Evolutionary conservation across 1,140 invertebrate species (phyloP).

Genomic region (Tetramorium parvispinum): DNA sequence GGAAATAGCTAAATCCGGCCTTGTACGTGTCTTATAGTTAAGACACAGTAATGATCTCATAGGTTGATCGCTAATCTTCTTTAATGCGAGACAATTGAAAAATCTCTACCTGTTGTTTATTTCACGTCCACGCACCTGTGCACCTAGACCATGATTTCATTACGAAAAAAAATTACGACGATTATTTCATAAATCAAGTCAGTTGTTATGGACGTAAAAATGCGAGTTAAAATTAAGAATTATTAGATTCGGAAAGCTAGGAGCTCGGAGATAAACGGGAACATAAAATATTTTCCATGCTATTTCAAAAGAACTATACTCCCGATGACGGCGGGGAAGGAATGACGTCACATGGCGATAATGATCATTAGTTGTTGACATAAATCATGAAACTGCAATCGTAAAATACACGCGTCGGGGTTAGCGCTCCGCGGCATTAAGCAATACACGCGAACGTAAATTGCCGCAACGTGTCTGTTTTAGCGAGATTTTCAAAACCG

Average conservation of each 20-base stretch:
- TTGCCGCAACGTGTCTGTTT: conserved; percentile 45
- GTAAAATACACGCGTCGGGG: conserved; percentile 33
- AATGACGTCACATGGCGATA: conserved; percentile 6
- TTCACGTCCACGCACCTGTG: not conserved
- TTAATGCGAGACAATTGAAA: not conserved
- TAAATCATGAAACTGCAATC: conserved; percentile 44
- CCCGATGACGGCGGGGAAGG: not conserved
- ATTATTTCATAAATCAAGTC: conserved; percentile 4
- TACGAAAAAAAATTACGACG: not conserved
- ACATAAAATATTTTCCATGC: not conserved
- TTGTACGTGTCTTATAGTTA: not conserved
- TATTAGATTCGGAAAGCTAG: not conserved
- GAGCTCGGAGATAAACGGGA: not conserved
- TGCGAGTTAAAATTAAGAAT: not conserved
- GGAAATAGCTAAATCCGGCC: not conserved
- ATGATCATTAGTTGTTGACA: conserved; percentile 25
- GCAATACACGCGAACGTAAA: conserved; percentile 32
- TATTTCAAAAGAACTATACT: not conserved
- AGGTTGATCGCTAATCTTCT: not conserved
- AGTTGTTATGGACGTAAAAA: not conserved
- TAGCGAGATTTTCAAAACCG: conserved; percentile 52
- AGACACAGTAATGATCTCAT: not conserved
- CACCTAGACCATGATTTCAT: not conserved
- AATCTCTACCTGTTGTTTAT: not conserved
- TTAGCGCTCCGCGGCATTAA: conserved; percentile 22